phyloP scores from a whole-genome alignment of 1,140 invertebrate species.

The Drosophila pseudoananassae region DNA sequence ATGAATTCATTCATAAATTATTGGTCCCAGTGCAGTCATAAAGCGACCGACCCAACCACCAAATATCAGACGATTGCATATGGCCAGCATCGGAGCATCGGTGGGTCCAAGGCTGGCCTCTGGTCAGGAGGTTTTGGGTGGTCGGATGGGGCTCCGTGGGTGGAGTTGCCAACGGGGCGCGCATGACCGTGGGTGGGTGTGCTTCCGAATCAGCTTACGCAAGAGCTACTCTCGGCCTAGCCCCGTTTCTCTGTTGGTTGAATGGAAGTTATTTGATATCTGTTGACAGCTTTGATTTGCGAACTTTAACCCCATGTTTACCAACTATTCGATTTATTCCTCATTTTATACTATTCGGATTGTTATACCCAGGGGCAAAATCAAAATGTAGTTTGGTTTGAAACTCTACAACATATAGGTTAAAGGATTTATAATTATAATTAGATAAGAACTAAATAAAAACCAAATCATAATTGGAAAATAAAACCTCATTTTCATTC shows the following conservation, averaged over 20 bases:
- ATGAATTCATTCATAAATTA: constrained; percentile 83
- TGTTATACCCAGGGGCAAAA: constrained; percentile 2
- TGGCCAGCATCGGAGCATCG: constrained; percentile 28
- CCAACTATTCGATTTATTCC: constrained; percentile 4
- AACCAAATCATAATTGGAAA: no score
- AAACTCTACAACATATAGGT: not conserved
- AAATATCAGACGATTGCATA: constrained; percentile 78
- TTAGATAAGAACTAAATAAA: not conserved
- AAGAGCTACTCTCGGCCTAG: constrained; percentile 20
- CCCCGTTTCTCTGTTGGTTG: constrained; percentile 26
- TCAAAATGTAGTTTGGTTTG: not conserved
- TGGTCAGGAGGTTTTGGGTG: constrained; percentile 10
- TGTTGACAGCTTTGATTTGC: constrained; percentile 36
- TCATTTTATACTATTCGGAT: constrained; percentile 14
- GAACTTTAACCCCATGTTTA: constrained; percentile 11
- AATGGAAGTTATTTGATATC: constrained; percentile 36
- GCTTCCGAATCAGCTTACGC: constrained; percentile 41
- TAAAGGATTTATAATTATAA: not conserved
- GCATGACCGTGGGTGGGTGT: constrained; percentile 8
- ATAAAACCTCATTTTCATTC: not conserved
- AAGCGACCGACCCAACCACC: constrained; percentile 68
- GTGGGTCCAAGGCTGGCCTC: constrained; percentile 17
- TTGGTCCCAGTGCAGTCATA: constrained; percentile 77
- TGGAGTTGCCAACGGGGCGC: not conserved
- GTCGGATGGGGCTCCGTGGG: not conserved